Base-by-base conservation (phyloP, 1,140 invertebrate species). In the Camponotus floridanus region DNA sequence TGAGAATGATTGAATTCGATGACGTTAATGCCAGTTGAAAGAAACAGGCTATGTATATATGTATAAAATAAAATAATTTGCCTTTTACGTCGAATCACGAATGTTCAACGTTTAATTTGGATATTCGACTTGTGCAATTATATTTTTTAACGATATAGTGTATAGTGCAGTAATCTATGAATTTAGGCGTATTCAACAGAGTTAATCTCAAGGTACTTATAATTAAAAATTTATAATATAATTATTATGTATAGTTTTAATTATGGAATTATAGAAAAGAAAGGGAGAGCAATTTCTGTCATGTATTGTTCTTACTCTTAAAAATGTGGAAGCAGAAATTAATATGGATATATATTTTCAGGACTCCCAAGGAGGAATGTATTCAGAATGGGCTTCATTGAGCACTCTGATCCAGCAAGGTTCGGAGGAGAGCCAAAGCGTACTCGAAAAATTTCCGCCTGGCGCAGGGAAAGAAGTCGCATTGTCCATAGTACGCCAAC, bases 311-410 rank as follows among this genome's bases (percentile, higher is more conserved):
- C 15, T 51, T 18, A 15, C 3, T 51, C 3, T 51, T 51, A 51
- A 15, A 51, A 51, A 51, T 11, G 1, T 45, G 42, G 4, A 48
- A 48, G 13, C 0, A 15, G 13, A 18, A 18, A 51, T 51, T 15
- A 3, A 33, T n/a, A 55, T 55, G n/a, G 4, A 36, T 73, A 3
- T 55, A 45, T 55, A 81, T 76, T 78, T 48, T 57, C 65, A 95
- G 94, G 92, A 94, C 87, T 93, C 93, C 86, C 92, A 92, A 92
- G 96, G 96, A 95, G 96, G 96, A 90, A 98, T 98, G 97, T 98
- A 98, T 96, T 97, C 97, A 90, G 97, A 98, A 96, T 98, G 97
- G 97, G 97, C 97, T 86, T 98, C 97, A 39, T 94, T 98, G 89
- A 97, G 96, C 86, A 94, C 96, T 88, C 95, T 97, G 74, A 97